Base-by-base conservation (phyloP, 2,113 vertebrate genomes). In the Plestiodon gilberti region DNA sequence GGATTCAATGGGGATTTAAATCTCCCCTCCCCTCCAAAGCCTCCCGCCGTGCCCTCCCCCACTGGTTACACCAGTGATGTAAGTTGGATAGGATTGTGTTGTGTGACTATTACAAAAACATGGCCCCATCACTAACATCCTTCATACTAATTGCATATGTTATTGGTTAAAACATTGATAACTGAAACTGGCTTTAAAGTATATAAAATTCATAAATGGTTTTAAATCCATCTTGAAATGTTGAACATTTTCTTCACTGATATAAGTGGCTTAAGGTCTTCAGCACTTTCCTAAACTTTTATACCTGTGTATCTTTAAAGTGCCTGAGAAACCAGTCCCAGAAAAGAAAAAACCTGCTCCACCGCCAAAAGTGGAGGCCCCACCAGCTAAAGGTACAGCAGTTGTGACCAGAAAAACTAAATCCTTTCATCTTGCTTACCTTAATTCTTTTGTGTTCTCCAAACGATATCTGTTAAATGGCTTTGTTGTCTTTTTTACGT, bases 371-470 rank as follows among this genome's bases (percentile, higher is more conserved):
- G 93, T 95, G 78, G 96, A 96, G 79, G 86, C 74, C 87, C 96
- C 95, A 89, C 28, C 94, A 92, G 61, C 84, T 87, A 97, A 96
- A 97, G 96, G 96, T 97, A 97, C 86, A 94, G 87, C 78, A 74
- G 35, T 30, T 84, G 20, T 73, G 89, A 52, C 65, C 55, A 28
- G 71, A 28, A 87, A 88, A 86, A 20, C 61, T 87, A 30, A 40
- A 82, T 57, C 70, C 9, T 85, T 23, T 48, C 82, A n/a, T 85
- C 73, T 90, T 86, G 87, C 52, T 70, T 43, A 62, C 75, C 23
- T 74, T 88, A 28, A 78, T 82, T 90, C 64, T 85, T 80, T 85
- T 3, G 33, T 20, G 6, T 87, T 88, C 84, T 80, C 28, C 67
- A 91, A 8, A 70, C 2, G 86, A 15, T 30, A 23, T 33, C 8